Percentiles rank a stretch among this genome's conserved stretches.
Evolutionary conservation across 1,140 invertebrate genomes (phyloP).

Genomic region (Leguminivora glycinivorella): DNA sequence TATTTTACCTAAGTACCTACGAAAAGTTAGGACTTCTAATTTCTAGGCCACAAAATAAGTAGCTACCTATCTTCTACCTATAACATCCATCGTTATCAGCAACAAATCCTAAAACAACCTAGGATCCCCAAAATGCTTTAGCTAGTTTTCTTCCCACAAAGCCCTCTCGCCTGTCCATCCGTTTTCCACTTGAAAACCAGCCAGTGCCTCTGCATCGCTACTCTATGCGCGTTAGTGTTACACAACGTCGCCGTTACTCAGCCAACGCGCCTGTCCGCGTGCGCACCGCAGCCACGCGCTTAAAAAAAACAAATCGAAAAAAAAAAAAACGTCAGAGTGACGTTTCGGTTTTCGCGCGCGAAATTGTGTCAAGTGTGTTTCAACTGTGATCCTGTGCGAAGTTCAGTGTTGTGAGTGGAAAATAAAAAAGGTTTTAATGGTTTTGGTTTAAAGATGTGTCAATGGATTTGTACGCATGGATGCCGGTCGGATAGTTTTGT

Average conservation of each 20-base stretch:
- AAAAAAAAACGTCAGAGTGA: slow-evolving; percentile 32
- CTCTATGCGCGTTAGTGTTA: slow-evolving; percentile 71
- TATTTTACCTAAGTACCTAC: too few species aligned
- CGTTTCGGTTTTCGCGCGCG: slow-evolving; percentile 31
- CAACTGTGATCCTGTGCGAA: slow-evolving; percentile 36
- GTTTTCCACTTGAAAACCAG: background rate
- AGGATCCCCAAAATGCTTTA: too few species aligned
- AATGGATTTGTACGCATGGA: slow-evolving; percentile 59
- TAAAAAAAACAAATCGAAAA: slow-evolving; percentile 33
- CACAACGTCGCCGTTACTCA: slow-evolving; percentile 66
- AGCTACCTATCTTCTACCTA: too few species aligned
- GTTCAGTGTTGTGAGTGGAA: slow-evolving; percentile 30
- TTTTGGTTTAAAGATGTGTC: slow-evolving; percentile 61
- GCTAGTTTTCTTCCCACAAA: background rate
- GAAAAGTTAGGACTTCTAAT: too few species aligned
- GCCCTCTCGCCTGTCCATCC: background rate
- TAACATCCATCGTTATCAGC: too few species aligned
- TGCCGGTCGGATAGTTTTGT: slow-evolving; percentile 35
- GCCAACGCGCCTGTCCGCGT: slow-evolving; percentile 56
- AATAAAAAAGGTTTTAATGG: slow-evolving; percentile 33
- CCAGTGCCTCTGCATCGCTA: slow-evolving; percentile 33
- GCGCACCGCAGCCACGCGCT: slow-evolving; percentile 36
- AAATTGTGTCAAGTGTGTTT: slow-evolving; percentile 24
- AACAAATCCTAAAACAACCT: background rate
- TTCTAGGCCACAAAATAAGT: too few species aligned